Evolutionary conservation across 2,888 invertebrate species (phyloP), one percentile per base, ranked within the genome.

Genomic region (Aspidapion aeneum): DNA sequence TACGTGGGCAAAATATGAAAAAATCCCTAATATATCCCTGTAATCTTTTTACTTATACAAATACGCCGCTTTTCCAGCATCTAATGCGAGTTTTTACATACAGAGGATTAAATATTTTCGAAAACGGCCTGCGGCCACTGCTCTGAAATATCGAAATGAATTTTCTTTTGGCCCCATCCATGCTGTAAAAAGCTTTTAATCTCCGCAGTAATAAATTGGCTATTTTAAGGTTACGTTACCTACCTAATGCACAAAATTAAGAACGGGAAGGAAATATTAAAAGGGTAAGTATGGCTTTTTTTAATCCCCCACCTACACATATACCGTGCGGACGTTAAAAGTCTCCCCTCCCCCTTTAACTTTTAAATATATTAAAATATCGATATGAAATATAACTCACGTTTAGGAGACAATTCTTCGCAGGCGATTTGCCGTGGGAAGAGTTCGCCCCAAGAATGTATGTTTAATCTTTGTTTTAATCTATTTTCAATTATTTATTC

Each of bases 201-300:
- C 73, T 70, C 65, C 66, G 66, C 64, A 66, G 73, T 75, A 74
- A 77, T 77, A 77, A 78, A 78, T 78, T 75, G 75, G 75, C 75
- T 74, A 77, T 77, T 78, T 77, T 76, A 77, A 77, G 76, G 77
- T 77, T 75, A n/a, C n/a, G n/a, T n/a, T n/a, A n/a, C n/a, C n/a
- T n/a, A 76, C 73, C 74, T 75, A 76, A 75, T 77, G 76, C 75
- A 73, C 72, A 73, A 74, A 74, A 75, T 75, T 77, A 76, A 76
- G 75, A 76, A 75, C 74, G 72, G 74, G 73, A 73, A 74, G 22
- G n/a, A 18, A 2, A 9, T 18, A 52, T 52, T 59, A 17, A n/a
- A n/a, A n/a, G n/a, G n/a, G n/a, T n/a, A n/a, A n/a, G n/a, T n/a
- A n/a, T n/a, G n/a, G n/a, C n/a, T n/a, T n/a, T n/a, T n/a, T n/a